Conservation (phyloP, 2,888 invertebrate species). For the Drosophila aldrichi region DNA sequence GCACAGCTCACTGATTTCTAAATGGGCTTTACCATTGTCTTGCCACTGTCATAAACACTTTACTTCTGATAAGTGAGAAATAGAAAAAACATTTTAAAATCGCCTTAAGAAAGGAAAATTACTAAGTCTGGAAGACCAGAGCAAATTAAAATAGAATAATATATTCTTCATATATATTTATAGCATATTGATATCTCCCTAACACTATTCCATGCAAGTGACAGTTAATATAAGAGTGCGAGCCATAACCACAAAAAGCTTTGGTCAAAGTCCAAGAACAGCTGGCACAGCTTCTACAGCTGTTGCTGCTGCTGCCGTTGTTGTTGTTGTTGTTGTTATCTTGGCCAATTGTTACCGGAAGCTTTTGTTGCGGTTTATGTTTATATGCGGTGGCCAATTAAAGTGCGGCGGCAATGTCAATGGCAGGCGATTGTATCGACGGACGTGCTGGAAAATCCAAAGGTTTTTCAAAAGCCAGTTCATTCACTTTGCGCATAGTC, state of each 20-base stretch:
- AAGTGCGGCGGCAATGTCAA: constrained; percentile 50
- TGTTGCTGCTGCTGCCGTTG: background rate
- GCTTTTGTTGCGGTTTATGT: constrained; percentile 54
- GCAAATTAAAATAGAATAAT: no score
- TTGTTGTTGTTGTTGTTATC: constrained; percentile 7
- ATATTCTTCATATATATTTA: no score
- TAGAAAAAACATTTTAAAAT: background rate
- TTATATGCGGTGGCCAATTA: constrained; percentile 53
- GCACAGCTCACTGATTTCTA: no score
- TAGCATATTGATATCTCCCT: no score
- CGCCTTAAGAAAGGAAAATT: background rate
- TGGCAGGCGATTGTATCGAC: constrained; percentile 48
- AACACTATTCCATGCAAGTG: background rate
- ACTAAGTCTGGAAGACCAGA: no score
- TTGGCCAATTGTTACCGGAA: constrained; percentile 48
- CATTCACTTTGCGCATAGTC: constrained; percentile 38
- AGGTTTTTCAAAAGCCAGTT: constrained; percentile 47
- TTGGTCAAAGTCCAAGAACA: constrained; percentile 49
- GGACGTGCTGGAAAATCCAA: constrained; percentile 63
- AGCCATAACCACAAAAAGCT: constrained; percentile 3
- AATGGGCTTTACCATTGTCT: no score
- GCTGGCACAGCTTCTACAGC: constrained; percentile 8
- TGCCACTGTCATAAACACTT: background rate
- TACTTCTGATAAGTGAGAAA: no score
- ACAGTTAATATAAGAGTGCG: constrained; percentile 2